Evolutionary conservation across 2,888 invertebrate genomes (phyloP), one percentile per base, ranked within the genome.

Genomic region (Heteromyza rotundicornis): DNA sequence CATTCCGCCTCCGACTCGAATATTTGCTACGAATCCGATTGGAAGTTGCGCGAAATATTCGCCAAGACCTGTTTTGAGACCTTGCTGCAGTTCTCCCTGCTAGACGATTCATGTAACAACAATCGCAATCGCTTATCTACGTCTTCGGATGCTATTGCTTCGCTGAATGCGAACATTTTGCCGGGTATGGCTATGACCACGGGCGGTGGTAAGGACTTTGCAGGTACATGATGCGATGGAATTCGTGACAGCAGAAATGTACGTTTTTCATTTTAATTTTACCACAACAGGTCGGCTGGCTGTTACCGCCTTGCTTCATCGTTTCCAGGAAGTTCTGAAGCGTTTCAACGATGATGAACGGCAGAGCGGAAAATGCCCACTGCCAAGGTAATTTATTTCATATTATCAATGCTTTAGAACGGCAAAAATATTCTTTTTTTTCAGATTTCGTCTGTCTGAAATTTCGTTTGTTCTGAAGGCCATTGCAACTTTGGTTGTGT

Each of bases 11-110:
- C 88, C 10, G 87, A 87, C 64, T 84, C 86, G 20, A 87, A 86
- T 81, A 86, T 87, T 57, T 85, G 86, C 75, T 90, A 89, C 68
- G 94, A 94, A 77, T 89, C 90, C 63, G 92, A 92, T 76, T 84
- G 90, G 65, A 91, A 94, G 64, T 86, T 96, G 68, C 85, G 97
- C 17, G 97, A 98, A 84, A 96, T 97, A 80, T 97, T 98, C 84
- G 97, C 98, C 50, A 92, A 96, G 78, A 92, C 93, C 0, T 98
- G 98, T 80, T 98, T 98, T 79, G 97, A 98, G 84, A 97, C 97
- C 0, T 85, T 98, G 22, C 86, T 98, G 51, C 96, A 97, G 83
- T 97, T 96, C 85, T 97, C 97, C 0, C 87, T 92, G 78, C 85
- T 93, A 3, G 92, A 93, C 71, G 92, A 92, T 64, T 69, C 89